These are phyloP conservation scores for Ophonus ardosiacus DNA, from an alignment of 2,888 invertebrate genomes.

Conservation along the genomic window DNA sequence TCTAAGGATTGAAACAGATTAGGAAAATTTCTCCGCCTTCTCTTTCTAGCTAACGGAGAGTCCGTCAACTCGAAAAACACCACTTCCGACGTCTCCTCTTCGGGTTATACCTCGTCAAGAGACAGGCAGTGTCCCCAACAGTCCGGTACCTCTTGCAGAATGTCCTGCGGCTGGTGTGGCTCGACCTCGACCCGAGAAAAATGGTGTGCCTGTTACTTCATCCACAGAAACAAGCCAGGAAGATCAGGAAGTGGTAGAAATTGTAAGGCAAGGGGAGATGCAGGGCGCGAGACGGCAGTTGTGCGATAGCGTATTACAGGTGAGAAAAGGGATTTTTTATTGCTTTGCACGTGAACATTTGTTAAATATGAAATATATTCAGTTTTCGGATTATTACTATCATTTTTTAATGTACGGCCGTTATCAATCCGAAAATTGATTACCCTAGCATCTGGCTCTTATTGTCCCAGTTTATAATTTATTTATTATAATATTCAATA, in stretches of 20 bases:
- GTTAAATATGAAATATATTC: too few species aligned
- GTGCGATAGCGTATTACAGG: conserved; percentile 75
- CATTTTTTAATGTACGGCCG: too few species aligned
- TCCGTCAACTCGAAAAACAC: conserved; percentile 45
- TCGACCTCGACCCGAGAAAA: conserved; percentile 70
- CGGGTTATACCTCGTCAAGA: conserved; percentile 64
- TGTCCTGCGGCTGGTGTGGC: conserved; percentile 67
- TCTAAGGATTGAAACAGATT: too few species aligned
- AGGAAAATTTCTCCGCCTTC: too few species aligned
- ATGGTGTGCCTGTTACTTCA: conserved; percentile 71
- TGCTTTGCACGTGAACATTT: too few species aligned
- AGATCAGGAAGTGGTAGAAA: conserved; percentile 78
- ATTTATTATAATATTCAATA: too few species aligned
- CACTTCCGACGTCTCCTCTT: conserved; percentile 65
- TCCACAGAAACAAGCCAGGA: conserved; percentile 73
- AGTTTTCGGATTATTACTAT: too few species aligned
- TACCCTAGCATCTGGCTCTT: too few species aligned
- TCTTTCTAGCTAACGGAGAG: conserved; percentile 52
- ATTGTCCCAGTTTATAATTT: too few species aligned
- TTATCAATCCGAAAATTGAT: too few species aligned
- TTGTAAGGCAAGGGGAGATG: conserved; percentile 74
- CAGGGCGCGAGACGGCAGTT: conserved; percentile 65
- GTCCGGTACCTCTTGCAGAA: conserved; percentile 75
- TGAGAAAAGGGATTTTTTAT: conserved; percentile 19
- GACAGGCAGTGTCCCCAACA: conserved; percentile 71